Percentiles rank a stretch among this genome's conserved stretches.
Conservation (phyloP, 2,888 invertebrate genomes). For the Heteromurus nitidus region DNA sequence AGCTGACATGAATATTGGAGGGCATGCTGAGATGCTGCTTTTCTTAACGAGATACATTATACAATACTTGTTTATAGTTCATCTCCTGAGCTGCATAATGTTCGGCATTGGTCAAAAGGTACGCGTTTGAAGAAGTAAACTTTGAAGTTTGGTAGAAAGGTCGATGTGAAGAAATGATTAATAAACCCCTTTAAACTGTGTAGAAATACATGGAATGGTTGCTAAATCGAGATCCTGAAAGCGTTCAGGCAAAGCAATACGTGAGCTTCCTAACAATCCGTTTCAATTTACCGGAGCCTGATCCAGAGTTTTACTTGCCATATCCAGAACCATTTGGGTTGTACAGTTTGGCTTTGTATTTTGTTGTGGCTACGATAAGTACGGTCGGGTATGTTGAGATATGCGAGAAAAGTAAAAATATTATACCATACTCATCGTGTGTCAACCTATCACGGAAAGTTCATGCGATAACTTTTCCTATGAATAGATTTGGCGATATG, state of each 20-base stretch:
- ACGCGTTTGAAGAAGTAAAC: neutral
- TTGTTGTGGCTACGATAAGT: conserved; percentile 43
- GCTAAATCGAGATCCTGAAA: conserved; percentile 32
- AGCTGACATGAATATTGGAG: conserved; percentile 48
- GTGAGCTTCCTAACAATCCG: conserved; percentile 38
- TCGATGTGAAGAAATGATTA: too few relatives aligned
- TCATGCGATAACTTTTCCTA: neutral
- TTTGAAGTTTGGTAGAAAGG: too few relatives aligned
- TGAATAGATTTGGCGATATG: conserved; percentile 66
- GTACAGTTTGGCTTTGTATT: conserved; percentile 45
- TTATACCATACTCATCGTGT: neutral
- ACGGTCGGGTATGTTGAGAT: conserved; percentile 65
- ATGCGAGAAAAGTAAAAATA: neutral
- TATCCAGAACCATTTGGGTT: conserved; percentile 50
- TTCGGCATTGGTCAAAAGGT: conserved; percentile 42
- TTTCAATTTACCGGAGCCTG: conserved; percentile 9
- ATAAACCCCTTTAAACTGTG: neutral
- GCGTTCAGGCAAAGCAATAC: neutral
- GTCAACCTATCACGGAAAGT: neutral
- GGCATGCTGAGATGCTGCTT: conserved; percentile 6
- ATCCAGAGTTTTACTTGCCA: conserved; percentile 28
- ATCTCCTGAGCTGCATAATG: conserved; percentile 35
- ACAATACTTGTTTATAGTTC: conserved; percentile 33
- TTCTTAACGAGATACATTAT: conserved; percentile 32
- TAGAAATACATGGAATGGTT: conserved; percentile 49